Base-by-base conservation (phyloP, 1,140 invertebrate genomes). In the Phenacoccus solenopsis region DNA sequence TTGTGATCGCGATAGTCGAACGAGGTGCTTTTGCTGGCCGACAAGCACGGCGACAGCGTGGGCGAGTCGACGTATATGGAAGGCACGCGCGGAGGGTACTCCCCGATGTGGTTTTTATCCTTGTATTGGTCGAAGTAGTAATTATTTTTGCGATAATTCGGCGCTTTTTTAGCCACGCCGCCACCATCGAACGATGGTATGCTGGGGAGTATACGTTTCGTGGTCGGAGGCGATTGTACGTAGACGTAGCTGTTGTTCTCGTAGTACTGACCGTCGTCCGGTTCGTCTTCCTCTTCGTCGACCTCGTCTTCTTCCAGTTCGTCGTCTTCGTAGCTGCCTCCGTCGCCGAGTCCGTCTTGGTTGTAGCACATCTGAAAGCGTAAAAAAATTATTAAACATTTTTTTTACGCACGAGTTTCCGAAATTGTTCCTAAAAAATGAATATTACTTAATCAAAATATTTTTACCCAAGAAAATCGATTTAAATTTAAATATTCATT, bases 11-110 rank as follows among this genome's bases (percentile, higher is more conserved):
- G 59, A 27, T 64, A 64, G 22, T 24, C 22, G 59, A 64, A 64
- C 59, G 59, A 24, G 5, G 59, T 64, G 22, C 22, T 64, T 24
- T 64, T 64, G 25, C 59, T 27, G 21, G 59, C 59, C 22, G 59
- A 64, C 25, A 64, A 64, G 25, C 59, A 64, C 10, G 59, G 59
- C 59, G 59, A 64, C 59, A 64, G 25, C 59, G 59, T 25, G 20
- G 59, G 59, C 59, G 59, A 64, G 59, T 64, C 59, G 25, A 64
- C 20, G 16, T 64, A 64, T 64, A 64, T 64, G 59, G 59, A 64
- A 24, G 59, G 59, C 25, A 64, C 59, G 22, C 59, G 59, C 21
- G 59, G 59, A 7, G 9, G 4, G 20, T 27, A 24, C 21, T 9
- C 16, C 32, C 9, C 9, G 12, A 16, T 10, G 2, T 22, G 20